phyloP scores from a whole-genome alignment of 2,797 vertebrate genomes.

The Crenichthys baileyi region DNA sequence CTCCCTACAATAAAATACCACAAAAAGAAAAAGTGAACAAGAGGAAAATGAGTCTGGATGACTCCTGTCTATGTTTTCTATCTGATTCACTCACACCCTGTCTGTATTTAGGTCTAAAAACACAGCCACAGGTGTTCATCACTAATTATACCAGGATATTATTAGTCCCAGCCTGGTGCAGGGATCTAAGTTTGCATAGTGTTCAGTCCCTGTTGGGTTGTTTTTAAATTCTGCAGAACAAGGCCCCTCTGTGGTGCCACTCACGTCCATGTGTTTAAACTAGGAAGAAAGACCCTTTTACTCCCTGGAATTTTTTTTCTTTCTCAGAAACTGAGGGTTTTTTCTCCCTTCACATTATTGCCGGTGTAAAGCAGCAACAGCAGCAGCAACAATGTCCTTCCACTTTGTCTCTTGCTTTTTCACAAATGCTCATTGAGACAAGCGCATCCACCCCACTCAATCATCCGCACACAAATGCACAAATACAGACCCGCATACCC shows the following conservation, averaged over 20 bases:
- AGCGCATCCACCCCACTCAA: constrained; percentile 51
- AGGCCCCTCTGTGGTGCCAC: constrained; percentile 69
- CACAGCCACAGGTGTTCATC: constrained; percentile 70
- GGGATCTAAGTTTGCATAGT: constrained; percentile 63
- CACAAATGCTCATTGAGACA: constrained; percentile 46
- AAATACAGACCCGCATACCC: constrained; percentile 45
- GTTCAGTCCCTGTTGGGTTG: constrained; percentile 64
- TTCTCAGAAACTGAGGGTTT: constrained; percentile 32
- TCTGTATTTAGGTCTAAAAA: constrained; percentile 37
- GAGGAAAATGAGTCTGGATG: constrained; percentile 19
- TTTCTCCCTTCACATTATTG: constrained; percentile 53
- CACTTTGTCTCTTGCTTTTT: constrained; percentile 58
- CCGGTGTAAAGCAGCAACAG: constrained; percentile 48
- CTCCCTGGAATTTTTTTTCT: constrained; percentile 35
- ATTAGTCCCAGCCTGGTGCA: constrained; percentile 61
- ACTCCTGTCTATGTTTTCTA: constrained; percentile 28
- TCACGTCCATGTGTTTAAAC: constrained; percentile 69
- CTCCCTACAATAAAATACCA: constrained; percentile 14
- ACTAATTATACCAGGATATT: constrained; percentile 76
- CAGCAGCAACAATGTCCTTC: constrained; percentile 69
- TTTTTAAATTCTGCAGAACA: constrained; percentile 75
- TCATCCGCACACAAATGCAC: constrained; percentile 63
- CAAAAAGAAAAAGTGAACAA: constrained; percentile 16
- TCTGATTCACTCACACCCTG: constrained; percentile 30
- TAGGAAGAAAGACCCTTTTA: constrained; percentile 36